Percentiles rank a stretch among this genome's conserved stretches.
These are phyloP conservation scores for Augiades crinisus DNA, from an alignment of 2,888 invertebrate genomes.

Conservation along the genomic window DNA sequence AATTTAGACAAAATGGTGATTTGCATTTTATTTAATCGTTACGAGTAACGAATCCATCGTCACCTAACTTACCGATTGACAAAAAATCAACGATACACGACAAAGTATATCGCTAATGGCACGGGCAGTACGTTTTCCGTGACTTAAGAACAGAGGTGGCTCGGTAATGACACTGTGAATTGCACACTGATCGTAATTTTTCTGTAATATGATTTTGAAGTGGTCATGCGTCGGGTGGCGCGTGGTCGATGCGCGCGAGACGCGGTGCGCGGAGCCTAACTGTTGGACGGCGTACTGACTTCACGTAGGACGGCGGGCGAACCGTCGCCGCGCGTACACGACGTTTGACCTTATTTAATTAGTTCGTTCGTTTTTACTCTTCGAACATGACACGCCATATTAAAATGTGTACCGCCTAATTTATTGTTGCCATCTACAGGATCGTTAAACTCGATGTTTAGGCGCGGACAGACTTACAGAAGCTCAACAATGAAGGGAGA, in stretches of 20 bases:
- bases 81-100: not conserved
- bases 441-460: constrained; percentile 38
- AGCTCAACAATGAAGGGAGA: not conserved
- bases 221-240: constrained; percentile 9
- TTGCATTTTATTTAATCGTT: no score
- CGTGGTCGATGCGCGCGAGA: constrained; percentile 34
- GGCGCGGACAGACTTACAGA: constrained; percentile 1
- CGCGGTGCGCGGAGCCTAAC: constrained; percentile 50
- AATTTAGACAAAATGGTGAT: constrained; percentile 5
- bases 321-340: constrained; percentile 45
- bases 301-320: constrained; percentile 47
- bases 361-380: constrained; percentile 79
- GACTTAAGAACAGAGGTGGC: not conserved
- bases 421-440: constrained; percentile 66
- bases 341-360: constrained; percentile 81
- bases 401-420: constrained; percentile 72
- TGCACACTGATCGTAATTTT: not conserved
- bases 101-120: no score
- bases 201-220: not conserved
- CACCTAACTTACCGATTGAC: constrained; percentile 9
- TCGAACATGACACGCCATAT: constrained; percentile 71
- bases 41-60: constrained; percentile 2
- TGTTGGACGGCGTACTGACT: constrained; percentile 46
- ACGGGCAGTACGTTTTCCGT: not conserved
- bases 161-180: not conserved